Evolutionary conservation across 2,888 invertebrate genomes (phyloP), one percentile per base, ranked within the genome.

Genomic region (Silvanus unidentatus): DNA sequence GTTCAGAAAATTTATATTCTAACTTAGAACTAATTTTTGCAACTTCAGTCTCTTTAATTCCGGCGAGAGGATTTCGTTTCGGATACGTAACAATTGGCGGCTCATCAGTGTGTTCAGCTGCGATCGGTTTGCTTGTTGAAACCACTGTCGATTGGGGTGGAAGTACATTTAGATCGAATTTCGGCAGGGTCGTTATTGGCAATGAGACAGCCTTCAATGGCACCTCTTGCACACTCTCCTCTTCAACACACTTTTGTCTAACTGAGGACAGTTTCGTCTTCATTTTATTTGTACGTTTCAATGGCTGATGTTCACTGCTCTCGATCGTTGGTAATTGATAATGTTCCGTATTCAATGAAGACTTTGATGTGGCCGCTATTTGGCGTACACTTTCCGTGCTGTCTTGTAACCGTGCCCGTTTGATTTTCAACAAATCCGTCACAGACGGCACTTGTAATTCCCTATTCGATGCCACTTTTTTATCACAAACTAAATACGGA

Each of bases 401-500:
- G 55, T 76, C 77, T 56, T 81, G 80, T 40, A 82, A 64, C 37
- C 76, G 68, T 15, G 78, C 71, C 67, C 77, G 71, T 62, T 80
- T 81, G 59, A 83, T 70, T 50, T 77, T 76, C 30, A 84, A 62
- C 45, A 83, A 69, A 55, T 82, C 81, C 2, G 82, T 76, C 58
- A 82, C 78, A 2, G 79, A 77, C 4, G 84, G 84, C 39, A 83
- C 77, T 49, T 77, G 74, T 10, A 82, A 66, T 56, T 79, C 80
- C 57, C 67, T 70, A 43, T 59, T 69, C 5, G 64, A 62, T 27
- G 64, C 45, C 8, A 46, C 52, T 47, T 61, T 61, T 14, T 53
- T 45, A 16, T 60, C 57, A 37, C 60, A 47, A 10, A 57, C 39
- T 2, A 55, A 40, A 48, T 70, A 70, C 0, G 69, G 70, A 54